Evolutionary conservation across 2,888 invertebrate genomes (phyloP).

Genomic region (Xanthia togata): DNA sequence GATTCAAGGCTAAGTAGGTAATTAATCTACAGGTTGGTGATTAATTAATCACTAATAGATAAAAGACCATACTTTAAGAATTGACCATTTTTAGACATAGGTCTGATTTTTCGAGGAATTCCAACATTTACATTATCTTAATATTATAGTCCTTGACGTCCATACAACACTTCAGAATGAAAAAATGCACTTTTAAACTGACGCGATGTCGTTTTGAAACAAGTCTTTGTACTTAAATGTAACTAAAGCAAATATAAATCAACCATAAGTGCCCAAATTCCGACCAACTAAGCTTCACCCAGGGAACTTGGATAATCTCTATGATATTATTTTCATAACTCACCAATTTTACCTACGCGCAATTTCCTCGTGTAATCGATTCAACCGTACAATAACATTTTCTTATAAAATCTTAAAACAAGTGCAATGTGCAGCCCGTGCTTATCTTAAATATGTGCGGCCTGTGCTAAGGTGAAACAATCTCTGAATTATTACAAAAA

Average conservation of each 20-base stretch:
- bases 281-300: not conserved
- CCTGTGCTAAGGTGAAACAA: constrained; percentile 1
- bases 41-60: not conserved
- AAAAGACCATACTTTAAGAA: not conserved
- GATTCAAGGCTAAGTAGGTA: no score
- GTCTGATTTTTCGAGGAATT: not conserved
- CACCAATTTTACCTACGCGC: not conserved
- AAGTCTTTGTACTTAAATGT: not conserved
- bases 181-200: not conserved
- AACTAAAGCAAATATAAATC: not conserved
- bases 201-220: no score
- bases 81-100: not conserved
- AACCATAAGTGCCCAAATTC: not conserved
- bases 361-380: not conserved
- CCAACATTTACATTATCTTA: no score
- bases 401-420: not conserved
- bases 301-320: not conserved
- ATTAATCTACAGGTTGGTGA: not conserved
- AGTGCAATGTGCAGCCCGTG: not conserved
- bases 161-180: not conserved
- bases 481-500: constrained; percentile 38
- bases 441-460: not conserved
- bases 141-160: not conserved
- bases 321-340: not conserved
- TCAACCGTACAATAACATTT: not conserved